Evolutionary conservation across 1,140 invertebrate species (phyloP).

Genomic region (Mizuhopecten yessoensis): DNA sequence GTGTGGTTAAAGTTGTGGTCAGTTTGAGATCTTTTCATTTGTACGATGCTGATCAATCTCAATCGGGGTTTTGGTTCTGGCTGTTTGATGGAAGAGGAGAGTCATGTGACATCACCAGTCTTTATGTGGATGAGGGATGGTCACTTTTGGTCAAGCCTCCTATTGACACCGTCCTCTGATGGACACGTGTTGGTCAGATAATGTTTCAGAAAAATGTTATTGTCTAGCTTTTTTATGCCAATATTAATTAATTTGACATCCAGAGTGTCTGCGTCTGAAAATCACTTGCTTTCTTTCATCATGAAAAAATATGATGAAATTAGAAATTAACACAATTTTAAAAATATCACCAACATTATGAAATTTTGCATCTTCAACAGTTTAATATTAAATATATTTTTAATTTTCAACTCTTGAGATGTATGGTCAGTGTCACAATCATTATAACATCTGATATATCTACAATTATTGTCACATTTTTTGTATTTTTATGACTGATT

Average conservation of each 20-base stretch:
- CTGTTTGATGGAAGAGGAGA: not conserved
- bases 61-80: not conserved
- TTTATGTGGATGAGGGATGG: conserved; percentile 18
- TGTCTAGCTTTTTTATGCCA: not conserved
- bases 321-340: too few relatives aligned
- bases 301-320: too few relatives aligned
- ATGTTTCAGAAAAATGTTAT: not conserved
- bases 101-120: not conserved
- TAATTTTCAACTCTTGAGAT: too few relatives aligned
- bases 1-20: not conserved
- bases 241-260: not conserved
- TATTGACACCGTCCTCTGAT: not conserved
- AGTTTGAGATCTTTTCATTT: not conserved
- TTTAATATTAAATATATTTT: too few relatives aligned
- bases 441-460: too few relatives aligned
- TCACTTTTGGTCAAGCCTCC: conserved; percentile 15
- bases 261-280: too few relatives aligned
- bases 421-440: too few relatives aligned
- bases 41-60: not conserved
- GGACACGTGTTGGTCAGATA: not conserved
- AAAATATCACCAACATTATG: too few relatives aligned
- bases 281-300: too few relatives aligned
- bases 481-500: too few relatives aligned
- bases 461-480: too few relatives aligned
- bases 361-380: too few relatives aligned